Conservation (phyloP, 2,888 invertebrate genomes). For the Rhagium mordax region DNA sequence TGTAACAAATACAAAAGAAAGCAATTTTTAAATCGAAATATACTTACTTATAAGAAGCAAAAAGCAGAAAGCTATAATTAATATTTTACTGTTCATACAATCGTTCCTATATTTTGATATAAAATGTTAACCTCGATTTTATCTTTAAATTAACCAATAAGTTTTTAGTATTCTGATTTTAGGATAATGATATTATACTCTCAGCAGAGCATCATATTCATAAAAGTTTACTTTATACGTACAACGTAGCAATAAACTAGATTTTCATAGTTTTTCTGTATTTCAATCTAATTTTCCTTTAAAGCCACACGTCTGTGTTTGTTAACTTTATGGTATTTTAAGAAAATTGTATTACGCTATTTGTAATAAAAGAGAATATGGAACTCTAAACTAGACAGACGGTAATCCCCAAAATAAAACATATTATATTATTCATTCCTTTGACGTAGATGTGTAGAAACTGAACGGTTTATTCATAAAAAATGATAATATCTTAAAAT, state of each 20-base stretch:
- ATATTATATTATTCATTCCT: neutral
- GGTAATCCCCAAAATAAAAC: neutral
- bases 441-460: neutral
- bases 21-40: too few species aligned
- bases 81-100: too few species aligned
- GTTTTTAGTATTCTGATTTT: too few species aligned
- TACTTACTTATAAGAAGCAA: too few species aligned
- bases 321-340: neutral
- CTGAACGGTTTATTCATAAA: neutral
- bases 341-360: neutral
- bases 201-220: neutral
- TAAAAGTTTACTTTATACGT: neutral
- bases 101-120: too few species aligned
- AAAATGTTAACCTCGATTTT: too few species aligned
- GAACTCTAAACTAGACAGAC: neutral
- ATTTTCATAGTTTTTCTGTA: neutral
- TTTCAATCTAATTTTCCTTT: neutral
- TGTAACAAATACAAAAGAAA: too few species aligned
- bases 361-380: neutral
- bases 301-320: neutral
- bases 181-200: too few species aligned
- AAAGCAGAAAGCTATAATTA: too few species aligned
- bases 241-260: neutral
- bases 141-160: too few species aligned
- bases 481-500: neutral